Conservation (phyloP, 2,888 invertebrate species). For the Chrysolina haemoptera region DNA sequence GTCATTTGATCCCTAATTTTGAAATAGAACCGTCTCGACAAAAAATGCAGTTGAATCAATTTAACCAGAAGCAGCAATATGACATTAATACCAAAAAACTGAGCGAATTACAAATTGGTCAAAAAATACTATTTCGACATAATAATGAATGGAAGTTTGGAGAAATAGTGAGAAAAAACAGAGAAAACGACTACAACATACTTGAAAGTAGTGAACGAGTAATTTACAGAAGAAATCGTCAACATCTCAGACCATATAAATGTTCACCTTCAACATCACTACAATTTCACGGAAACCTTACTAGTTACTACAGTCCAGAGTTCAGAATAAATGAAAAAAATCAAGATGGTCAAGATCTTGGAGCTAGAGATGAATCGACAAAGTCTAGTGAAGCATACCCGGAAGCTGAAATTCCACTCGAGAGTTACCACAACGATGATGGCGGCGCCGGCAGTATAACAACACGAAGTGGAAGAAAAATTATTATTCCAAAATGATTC, state of each 20-base stretch:
- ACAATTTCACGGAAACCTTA: not conserved
- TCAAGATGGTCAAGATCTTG: not conserved
- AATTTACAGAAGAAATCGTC: not conserved
- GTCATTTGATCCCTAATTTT: not conserved
- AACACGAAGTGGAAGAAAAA: not conserved
- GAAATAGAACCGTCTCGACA: not conserved
- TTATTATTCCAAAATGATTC: not conserved
- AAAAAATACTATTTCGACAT: not conserved
- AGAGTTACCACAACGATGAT: not conserved
- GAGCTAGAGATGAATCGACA: not conserved
- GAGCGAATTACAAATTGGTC: not conserved
- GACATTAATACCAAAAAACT: not conserved
- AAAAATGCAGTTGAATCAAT: not conserved
- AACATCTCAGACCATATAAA: not conserved
- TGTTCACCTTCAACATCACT: not conserved
- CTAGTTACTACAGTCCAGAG: not conserved
- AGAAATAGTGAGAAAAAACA: not conserved
- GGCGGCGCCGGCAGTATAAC: not conserved
- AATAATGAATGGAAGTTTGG: not conserved
- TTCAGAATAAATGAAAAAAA: not conserved
- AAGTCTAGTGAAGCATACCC: not conserved
- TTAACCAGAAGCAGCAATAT: not conserved
- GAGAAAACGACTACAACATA: not conserved
- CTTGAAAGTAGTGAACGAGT: not conserved
- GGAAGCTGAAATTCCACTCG: not conserved